Evolutionary conservation across 2,797 vertebrate genomes (phyloP).

Genomic region (Sebastes elongatus): DNA sequence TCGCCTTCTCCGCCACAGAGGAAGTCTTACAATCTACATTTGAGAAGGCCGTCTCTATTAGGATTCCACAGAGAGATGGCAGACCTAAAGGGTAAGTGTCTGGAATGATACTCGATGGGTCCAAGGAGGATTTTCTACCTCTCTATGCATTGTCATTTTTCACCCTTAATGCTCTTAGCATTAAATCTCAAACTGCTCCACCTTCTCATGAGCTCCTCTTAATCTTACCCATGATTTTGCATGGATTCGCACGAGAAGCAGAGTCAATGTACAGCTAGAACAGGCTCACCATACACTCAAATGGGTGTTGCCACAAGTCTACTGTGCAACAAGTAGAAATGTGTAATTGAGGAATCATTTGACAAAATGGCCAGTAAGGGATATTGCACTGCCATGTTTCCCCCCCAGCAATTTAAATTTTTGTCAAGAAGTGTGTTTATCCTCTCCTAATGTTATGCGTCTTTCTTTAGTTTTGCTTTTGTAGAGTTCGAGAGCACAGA

Average conservation of each 20-base stretch:
- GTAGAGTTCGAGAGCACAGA: slow-evolving; percentile 90
- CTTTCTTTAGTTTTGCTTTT: slow-evolving; percentile 88
- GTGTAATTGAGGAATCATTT: background rate
- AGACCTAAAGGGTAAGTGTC: slow-evolving; percentile 88
- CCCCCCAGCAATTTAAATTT: too few relatives aligned
- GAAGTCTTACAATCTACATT: slow-evolving; percentile 90
- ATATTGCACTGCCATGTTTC: too few relatives aligned
- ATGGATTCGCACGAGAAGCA: slow-evolving; percentile 89
- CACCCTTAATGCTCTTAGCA: too few relatives aligned
- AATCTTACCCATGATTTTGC: slow-evolving; percentile 81
- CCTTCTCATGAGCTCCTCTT: slow-evolving; percentile 93
- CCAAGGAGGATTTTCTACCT: background rate
- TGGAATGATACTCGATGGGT: background rate
- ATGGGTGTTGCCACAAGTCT: slow-evolving; percentile 48
- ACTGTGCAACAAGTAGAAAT: slow-evolving; percentile 61
- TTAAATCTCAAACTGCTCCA: background rate
- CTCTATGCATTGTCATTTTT: background rate
- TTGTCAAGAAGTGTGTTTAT: background rate
- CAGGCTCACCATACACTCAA: background rate
- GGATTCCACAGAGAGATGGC: slow-evolving; percentile 92
- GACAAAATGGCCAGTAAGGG: background rate
- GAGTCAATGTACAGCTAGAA: slow-evolving; percentile 51
- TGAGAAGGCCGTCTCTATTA: slow-evolving; percentile 91
- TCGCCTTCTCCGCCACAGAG: slow-evolving; percentile 91
- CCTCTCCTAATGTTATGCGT: background rate